Evolutionary conservation across 2,888 invertebrate species (phyloP), one percentile per base, ranked within the genome.

Genomic region (Oxystoma pomonae): DNA sequence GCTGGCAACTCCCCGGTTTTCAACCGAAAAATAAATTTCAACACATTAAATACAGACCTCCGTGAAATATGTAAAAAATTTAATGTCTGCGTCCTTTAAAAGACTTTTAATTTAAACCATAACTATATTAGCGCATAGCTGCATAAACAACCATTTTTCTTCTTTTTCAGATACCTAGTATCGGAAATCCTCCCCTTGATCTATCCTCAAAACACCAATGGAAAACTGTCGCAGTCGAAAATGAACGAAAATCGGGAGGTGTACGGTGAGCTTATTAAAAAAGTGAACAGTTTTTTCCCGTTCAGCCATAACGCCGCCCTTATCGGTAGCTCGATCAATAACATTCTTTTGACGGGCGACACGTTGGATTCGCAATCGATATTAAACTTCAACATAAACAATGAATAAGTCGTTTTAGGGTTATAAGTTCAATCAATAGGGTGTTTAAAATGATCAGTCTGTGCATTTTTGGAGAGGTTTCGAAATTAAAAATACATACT

Each of bases 341-440:
- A 83, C 65, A 85, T 86, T 64, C 83, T 88, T 67, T 81, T 88
- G 55, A 85, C 86, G 72, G 85, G 85, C 61, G 86, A 84, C 69
- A 82, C 87, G 59, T 78, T 89, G 63, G 90, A 90, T 77, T 86
- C 90, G 1, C 89, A 89, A 75, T 89, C 88, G 18, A 80, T 90
- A 60, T 81, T 89, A 57, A 90, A 89, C 71, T 72, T 77, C 63
- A 87, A 87, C 55, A 86, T 77, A 63, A 87, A 87, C 56, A 86
- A 87, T 12, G 89, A 90, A 74, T 89, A 84, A 59, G 3, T 16
- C 7, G 19, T n/a, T 12, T 12, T 12, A n/a, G 50, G n/a, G 50
- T 50, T 50, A 50, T n/a, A n/a, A 50, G 50, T 50, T n/a, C n/a
- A n/a, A n/a, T n/a, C n/a, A n/a, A n/a, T n/a, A n/a, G n/a, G n/a